Evolutionary conservation across 2,113 vertebrate genomes (phyloP), one percentile per base, ranked within the genome.

Genomic region (Embiotoca jacksoni): DNA sequence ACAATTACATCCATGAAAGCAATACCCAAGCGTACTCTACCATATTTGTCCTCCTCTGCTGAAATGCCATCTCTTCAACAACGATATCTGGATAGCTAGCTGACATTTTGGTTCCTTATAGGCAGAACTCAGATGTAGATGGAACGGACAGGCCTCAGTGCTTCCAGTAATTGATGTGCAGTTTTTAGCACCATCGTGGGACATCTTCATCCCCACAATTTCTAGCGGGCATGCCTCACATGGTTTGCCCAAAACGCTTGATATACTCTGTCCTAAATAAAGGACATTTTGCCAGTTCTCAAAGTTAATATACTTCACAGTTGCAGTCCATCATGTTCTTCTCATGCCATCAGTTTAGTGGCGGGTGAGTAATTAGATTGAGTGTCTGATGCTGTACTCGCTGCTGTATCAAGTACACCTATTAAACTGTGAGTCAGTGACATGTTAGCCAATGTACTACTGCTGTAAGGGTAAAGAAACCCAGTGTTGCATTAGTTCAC

Each of bases 121-220:
- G 55, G 54, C 82, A 67, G 61, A 61, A 23, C 79, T 83, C 16
- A 16, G 61, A 85, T 83, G 85, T 80, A 84, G 86, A 84, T 86
- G 14, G 72, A 83, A 82, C 61, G 33, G 89, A 88, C 72, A 88
- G 78, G 91, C 85, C 82, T 92, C 86, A 66, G 61, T 89, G 91
- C 90, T 81, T 83, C 86, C 72, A 78, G 88, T 94, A 94, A 93
- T 94, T 88, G 91, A 92, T 90, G 84, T 88, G 86, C 88, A 87
- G 80, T 92, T 92, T 92, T 91, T 88, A 91, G 88, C 80, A 88
- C 85, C 82, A 85, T 82, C 88, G 68, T 83, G 89, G 92, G 91
- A 91, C 78, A 10, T 84, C 84, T 84, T 76, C 75, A 79, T 91
- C 83, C 86, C 76, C 86, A 70, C 84, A 74, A 65, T 91, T 86